Evolutionary conservation across 2,888 invertebrate genomes (phyloP), one percentile per base, ranked within the genome.

Genomic region (Branchellion lobata): DNA sequence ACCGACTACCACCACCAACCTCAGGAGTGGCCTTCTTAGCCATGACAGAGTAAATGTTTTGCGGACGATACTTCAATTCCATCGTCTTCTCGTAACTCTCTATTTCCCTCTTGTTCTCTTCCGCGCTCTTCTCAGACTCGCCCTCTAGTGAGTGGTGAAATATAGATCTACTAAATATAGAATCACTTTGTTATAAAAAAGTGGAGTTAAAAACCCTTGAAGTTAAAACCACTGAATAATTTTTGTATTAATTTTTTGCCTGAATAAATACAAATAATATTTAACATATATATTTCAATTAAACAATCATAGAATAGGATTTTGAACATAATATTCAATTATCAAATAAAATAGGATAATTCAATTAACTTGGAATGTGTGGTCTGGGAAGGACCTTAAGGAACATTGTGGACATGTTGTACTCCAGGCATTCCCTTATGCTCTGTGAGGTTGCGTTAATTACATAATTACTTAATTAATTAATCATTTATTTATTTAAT

Each of bases 371-470:
- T 24, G 73, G 40, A n/a, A 81, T 29, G 87, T 91, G 94, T 0
- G 96, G 96, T 81, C 95, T 90, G 0, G 97, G 97, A 80, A 98
- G 91, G 83, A 95, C 94, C 87, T 95, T 96, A 88, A 96, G 96
- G 89, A 97, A 98, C 0, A 97, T 94, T 0, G 96, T 96, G 0
- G 97, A 96, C 87, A 96, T 95, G 24, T 96, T 89, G 79, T 98
- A 89, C 88, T 98, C 97, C 81, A 94, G 94, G n/a, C 96, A 95
- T 89, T 98, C 97, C 86, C 97, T 96, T 86, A 96, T 96, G 27
- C 78, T 69, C 80, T 80, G 74, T 24, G 61, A 11, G 69, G 21
- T n/a, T n/a, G n/a, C n/a, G n/a, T n/a, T n/a, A n/a, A n/a, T n/a
- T n/a, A n/a, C n/a, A n/a, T n/a, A n/a, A n/a, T n/a, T n/a, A n/a